Conservation (phyloP, 1,140 invertebrate genomes). For the Thaumetopoea pityocampa region DNA sequence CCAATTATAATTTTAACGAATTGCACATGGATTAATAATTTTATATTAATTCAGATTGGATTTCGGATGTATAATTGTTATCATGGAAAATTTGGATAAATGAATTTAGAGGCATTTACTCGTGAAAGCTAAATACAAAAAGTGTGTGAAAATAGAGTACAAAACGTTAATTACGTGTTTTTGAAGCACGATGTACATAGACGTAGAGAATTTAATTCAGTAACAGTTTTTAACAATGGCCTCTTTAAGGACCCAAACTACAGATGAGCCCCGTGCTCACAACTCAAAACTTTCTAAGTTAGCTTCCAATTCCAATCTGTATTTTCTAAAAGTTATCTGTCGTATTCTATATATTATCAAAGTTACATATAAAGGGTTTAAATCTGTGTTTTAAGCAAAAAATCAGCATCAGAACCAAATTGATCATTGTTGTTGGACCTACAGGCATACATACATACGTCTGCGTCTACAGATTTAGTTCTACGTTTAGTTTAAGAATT, state of each 20-base stretch:
- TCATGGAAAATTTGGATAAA: constrained; percentile 17
- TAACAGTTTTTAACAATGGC: constrained; percentile 23
- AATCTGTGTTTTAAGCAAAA: too few relatives aligned
- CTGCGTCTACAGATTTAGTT: too few relatives aligned
- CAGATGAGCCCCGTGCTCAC: constrained; percentile 13
- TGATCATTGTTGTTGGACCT: too few relatives aligned
- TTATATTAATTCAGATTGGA: constrained; percentile 31
- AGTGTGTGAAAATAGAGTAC: constrained; percentile 28
- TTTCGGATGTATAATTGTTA: constrained; percentile 41
- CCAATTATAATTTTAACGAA: constrained; percentile 42
- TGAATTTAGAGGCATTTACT: too few relatives aligned
- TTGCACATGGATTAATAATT: constrained; percentile 26
- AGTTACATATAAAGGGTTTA: too few relatives aligned
- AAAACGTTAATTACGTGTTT: too few relatives aligned
- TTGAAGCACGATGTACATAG: constrained; percentile 28
- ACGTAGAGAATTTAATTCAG: constrained; percentile 32
- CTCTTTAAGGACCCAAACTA: constrained; percentile 34
- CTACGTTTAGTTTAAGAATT: too few relatives aligned
- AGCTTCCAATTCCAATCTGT: constrained; percentile 13
- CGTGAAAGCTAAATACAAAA: too few relatives aligned
- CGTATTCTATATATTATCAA: too few relatives aligned
- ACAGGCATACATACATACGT: too few relatives aligned
- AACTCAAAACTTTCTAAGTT: constrained; percentile 36
- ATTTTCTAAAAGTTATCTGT: constrained; percentile 9
- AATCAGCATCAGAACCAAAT: too few relatives aligned